Percentiles rank a stretch among this genome's conserved stretches.
Conservation (phyloP, 2,113 vertebrate species). For the Neolamprologus longior region DNA sequence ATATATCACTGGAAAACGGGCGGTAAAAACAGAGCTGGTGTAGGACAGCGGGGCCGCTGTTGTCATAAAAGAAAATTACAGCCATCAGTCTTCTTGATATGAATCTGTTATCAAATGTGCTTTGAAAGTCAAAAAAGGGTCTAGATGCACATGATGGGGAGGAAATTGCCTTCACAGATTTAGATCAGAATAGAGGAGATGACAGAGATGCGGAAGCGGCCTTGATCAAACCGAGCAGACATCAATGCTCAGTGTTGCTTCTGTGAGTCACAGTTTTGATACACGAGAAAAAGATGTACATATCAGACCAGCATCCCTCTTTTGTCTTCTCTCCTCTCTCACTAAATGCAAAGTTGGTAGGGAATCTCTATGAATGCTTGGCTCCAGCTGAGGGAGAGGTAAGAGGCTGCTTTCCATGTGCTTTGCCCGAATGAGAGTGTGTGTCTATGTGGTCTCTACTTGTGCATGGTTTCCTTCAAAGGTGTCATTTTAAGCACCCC, state of each 20-base stretch:
- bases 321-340: slow-evolving; percentile 66
- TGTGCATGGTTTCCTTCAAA: slow-evolving; percentile 30
- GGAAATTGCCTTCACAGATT: slow-evolving; percentile 22
- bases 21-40: background rate
- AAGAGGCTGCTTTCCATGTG: slow-evolving; percentile 60
- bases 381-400: slow-evolving; percentile 69
- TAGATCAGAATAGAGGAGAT: slow-evolving; percentile 12
- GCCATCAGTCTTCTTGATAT: background rate
- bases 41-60: background rate
- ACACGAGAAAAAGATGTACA: slow-evolving; percentile 6
- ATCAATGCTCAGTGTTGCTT: background rate
- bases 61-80: slow-evolving; percentile 4
- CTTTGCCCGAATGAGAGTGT: slow-evolving; percentile 17
- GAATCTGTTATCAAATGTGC: background rate
- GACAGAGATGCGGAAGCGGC: slow-evolving; percentile 33
- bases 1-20: background rate
- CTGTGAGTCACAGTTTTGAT: slow-evolving; percentile 27
- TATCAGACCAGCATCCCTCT: slow-evolving; percentile 48
- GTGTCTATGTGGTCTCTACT: background rate
- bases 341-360: slow-evolving; percentile 71
- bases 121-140: slow-evolving; percentile 19
- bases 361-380: slow-evolving; percentile 68
- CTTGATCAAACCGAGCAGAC: slow-evolving; percentile 10
- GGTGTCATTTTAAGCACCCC: background rate
- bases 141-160: background rate